Conservation (phyloP, 2,888 invertebrate species). For the Agrotis puta region DNA sequence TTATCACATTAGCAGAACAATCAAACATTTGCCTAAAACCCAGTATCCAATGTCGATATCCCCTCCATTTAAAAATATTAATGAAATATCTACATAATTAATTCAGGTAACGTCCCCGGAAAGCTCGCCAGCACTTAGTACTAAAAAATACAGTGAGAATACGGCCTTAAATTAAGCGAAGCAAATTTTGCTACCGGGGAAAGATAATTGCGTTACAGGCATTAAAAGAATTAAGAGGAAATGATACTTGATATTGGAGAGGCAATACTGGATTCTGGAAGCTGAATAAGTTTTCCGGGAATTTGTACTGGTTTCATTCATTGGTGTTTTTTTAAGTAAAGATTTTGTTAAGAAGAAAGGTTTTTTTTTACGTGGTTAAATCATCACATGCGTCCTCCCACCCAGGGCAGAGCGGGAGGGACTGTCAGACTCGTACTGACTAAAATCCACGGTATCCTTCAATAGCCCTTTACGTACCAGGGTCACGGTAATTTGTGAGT, state of each 20-base stretch:
- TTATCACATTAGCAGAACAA: neutral
- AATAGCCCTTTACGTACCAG: too few species aligned
- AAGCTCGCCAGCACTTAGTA: conserved; percentile 53
- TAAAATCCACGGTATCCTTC: too few species aligned
- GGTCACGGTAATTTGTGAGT: too few species aligned
- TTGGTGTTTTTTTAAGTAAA: too few species aligned
- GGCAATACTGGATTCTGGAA: neutral
- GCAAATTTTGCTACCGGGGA: conserved; percentile 29
- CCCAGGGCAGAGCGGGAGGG: too few species aligned
- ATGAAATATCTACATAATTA: conserved; percentile 64
- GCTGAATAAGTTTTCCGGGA: neutral
- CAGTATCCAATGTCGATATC: conserved; percentile 16
- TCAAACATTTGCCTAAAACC: neutral
- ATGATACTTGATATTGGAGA: conserved; percentile 32
- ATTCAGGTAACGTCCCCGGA: conserved; percentile 63
- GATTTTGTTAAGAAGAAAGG: too few species aligned
- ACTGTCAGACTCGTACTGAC: too few species aligned
- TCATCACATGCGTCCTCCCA: too few species aligned
- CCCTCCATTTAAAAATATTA: conserved; percentile 42
- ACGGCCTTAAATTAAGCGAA: conserved; percentile 37
- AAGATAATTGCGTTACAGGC: conserved; percentile 44
- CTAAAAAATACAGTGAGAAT: conserved; percentile 50
- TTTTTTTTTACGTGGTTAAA: too few species aligned
- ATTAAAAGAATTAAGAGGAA: conserved; percentile 27
- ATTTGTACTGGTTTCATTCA: neutral